Evolutionary conservation across 2,888 invertebrate genomes (phyloP), one percentile per base, ranked within the genome.

Genomic region (Molanna angustata): DNA sequence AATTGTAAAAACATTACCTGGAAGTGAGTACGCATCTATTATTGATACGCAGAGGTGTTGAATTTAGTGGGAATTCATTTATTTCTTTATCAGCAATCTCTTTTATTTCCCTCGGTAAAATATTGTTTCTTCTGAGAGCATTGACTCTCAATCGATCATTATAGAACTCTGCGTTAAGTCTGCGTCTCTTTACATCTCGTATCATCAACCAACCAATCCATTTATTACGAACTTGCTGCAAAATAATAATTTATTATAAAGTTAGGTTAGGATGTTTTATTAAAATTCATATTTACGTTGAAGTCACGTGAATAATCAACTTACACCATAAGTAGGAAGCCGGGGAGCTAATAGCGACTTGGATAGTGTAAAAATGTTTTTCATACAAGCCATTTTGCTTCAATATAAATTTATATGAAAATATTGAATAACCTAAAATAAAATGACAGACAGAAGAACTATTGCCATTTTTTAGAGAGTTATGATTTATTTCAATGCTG

Each of bases 1-100:
- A 17, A n/a, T 37, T 11, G 9, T 17, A 37, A 18, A 6, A 37
- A 16, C 13, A 9, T 50, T 61, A 76, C 77, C 77, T 83, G 27
- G 94, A 94, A 11, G 98, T 96, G 47, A 99, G 68, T 21, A 85
- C 86, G 72, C 98, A 99, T 64, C 97, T 83, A 44, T 82, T 80
- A 54, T 82, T 81, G 13, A 87, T 77, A 60, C 87, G 79, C 37
- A 82, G 68, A 21, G 83, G 70, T 11, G 78, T 79, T 0, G 90
- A 84, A 66, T 90, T 87, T 62, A 85, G 74, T 1, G 93, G 94
- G 61, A 93, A 82, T 42, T 84, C 85, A 13, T 79, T 79, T 7
- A 94, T 85, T 65, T 91, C 88, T 58, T 80, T 76, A 62, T 84
- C 82, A 3, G 91, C 94, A 4, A 87, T 67, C 68, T 91, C 90